A percentile compares a stretch with the other conserved stretches of the same genome.
These are phyloP conservation scores for Drosophila sechellia DNA, from an alignment of 1,140 invertebrate species.

Conservation along the genomic window DNA sequence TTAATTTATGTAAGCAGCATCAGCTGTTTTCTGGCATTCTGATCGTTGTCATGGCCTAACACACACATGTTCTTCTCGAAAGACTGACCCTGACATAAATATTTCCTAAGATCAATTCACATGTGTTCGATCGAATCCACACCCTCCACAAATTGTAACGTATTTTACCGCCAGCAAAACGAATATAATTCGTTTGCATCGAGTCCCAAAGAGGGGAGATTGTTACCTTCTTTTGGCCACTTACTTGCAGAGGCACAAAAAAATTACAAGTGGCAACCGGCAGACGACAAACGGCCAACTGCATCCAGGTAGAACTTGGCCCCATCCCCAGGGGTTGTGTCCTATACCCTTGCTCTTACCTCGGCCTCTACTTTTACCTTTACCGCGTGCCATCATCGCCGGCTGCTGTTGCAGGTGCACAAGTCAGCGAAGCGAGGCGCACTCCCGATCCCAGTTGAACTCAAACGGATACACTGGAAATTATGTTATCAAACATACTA, in stretches of 20 bases:
- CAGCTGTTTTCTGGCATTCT: conserved; percentile 32
- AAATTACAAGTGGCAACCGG: conserved; percentile 47
- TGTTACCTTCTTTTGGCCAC: conserved; percentile 36
- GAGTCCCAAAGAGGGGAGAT: conserved; percentile 24
- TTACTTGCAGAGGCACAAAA: conserved; percentile 34
- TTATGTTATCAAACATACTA: background rate
- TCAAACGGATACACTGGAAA: conserved; percentile 4
- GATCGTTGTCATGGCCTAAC: background rate
- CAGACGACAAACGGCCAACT: conserved; percentile 39
- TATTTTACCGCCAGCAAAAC: conserved; percentile 39
- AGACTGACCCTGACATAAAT: conserved; percentile 66
- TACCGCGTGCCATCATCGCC: conserved; percentile 63
- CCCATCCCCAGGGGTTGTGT: conserved; percentile 6
- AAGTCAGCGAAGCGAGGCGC: conserved; percentile 53
- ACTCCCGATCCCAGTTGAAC: conserved; percentile 23
- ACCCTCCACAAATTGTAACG: conserved; percentile 49
- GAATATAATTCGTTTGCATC: conserved; percentile 18
- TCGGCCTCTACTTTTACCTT: conserved; percentile 9
- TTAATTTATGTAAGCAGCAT: conserved; percentile 4
- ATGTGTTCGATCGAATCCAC: conserved; percentile 26
- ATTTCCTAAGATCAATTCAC: conserved; percentile 45
- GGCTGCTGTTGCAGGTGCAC: conserved; percentile 65
- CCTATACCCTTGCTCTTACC: background rate
- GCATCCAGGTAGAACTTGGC: conserved; percentile 43
- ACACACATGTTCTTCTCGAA: conserved; percentile 24